A percentile compares a stretch with the other conserved stretches of the same genome.
Evolutionary conservation across 2,888 invertebrate genomes (phyloP).

Genomic region (Bombylius major): DNA sequence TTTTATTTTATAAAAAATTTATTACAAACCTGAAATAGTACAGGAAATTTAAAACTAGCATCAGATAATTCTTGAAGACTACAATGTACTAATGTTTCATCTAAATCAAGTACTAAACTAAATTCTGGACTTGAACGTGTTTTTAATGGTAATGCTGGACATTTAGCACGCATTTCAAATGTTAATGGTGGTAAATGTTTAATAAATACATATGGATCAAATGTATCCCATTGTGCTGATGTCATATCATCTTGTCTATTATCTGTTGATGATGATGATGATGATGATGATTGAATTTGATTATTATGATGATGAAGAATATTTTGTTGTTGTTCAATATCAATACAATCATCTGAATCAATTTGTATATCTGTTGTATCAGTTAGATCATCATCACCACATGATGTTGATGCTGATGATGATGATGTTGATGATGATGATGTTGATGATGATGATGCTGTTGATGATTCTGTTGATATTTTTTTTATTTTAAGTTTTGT

Average conservation of each 20-base stretch:
- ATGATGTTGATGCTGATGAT: not conserved
- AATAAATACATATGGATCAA: slow-evolving; percentile 84
- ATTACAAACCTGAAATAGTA: slow-evolving; percentile 55
- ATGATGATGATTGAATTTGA: too few species aligned
- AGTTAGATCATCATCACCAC: not conserved
- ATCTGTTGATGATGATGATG: too few species aligned
- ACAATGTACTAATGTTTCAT: slow-evolving; percentile 93
- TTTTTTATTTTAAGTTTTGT: too few species aligned
- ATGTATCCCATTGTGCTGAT: slow-evolving; percentile 49
- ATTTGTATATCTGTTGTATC: slow-evolving; percentile 12
- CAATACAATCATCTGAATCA: slow-evolving; percentile 19
- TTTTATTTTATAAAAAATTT: too few species aligned
- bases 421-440: not conserved
- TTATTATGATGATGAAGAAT: too few species aligned
- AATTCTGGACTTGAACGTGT: slow-evolving; percentile 88
- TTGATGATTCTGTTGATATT: not conserved
- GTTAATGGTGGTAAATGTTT: slow-evolving; percentile 78
- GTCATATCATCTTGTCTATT: slow-evolving; percentile 30
- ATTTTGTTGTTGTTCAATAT: slow-evolving; percentile 20
- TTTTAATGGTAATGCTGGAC: slow-evolving; percentile 69
- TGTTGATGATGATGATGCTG: not conserved
- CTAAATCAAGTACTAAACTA: slow-evolving; percentile 63
- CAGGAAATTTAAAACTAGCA: slow-evolving; percentile 88
- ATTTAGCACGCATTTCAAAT: slow-evolving; percentile 56
- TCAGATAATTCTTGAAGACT: slow-evolving; percentile 83